Evolutionary conservation across 1,140 invertebrate genomes (phyloP).

Genomic region (Ylistrum balloti): DNA sequence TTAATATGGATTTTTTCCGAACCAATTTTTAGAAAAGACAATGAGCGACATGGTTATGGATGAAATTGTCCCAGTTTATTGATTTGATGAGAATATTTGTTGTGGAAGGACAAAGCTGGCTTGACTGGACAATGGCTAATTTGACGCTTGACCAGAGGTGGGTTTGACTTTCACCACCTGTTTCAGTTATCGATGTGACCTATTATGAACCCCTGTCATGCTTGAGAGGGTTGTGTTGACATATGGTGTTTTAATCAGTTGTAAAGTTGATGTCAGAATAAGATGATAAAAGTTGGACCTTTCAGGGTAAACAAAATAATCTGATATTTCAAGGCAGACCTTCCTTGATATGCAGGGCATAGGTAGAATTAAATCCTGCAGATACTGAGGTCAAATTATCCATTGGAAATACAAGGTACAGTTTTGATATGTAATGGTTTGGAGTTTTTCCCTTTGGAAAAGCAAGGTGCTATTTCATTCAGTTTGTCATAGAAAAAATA

Average conservation of each 20-base stretch:
- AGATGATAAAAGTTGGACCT: too few species aligned
- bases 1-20: slow-evolving; percentile 10
- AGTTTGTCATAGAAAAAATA: too few species aligned
- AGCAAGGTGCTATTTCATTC: too few species aligned
- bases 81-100: neutral
- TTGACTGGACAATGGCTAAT: slow-evolving; percentile 1
- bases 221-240: neutral
- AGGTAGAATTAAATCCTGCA: too few species aligned
- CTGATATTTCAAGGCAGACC: too few species aligned
- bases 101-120: neutral
- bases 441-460: too few species aligned
- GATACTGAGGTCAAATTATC: too few species aligned
- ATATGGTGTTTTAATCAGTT: neutral
- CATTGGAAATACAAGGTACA: too few species aligned
- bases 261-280: too few species aligned
- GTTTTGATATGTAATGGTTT: too few species aligned
- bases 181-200: neutral
- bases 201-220: neutral
- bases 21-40: neutral
- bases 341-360: too few species aligned
- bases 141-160: neutral
- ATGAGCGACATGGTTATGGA: neutral
- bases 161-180: neutral
- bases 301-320: too few species aligned
- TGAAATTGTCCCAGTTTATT: neutral